Evolutionary conservation across 2,888 invertebrate species (phyloP).

Genomic region (Lasioglossum lativentre): DNA sequence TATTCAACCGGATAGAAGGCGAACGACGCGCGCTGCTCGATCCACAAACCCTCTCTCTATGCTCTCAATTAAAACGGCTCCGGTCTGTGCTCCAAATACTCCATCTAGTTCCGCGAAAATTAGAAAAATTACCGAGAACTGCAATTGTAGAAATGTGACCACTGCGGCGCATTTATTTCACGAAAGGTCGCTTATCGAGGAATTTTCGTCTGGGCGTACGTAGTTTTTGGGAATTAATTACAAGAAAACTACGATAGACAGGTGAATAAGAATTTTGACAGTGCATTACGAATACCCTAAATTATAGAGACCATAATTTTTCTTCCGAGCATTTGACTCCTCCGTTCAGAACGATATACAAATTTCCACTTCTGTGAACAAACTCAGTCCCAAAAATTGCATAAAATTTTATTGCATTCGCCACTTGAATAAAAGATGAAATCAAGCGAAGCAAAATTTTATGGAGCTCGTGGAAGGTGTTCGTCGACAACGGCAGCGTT

Average conservation of each 20-base stretch:
- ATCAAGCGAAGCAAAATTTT: neutral
- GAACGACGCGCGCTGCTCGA: slow-evolving; percentile 36
- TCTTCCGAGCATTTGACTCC: neutral
- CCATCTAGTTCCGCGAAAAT: neutral
- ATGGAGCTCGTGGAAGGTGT: neutral
- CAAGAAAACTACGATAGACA: neutral
- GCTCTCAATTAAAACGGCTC: slow-evolving; percentile 49
- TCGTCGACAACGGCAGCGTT: neutral
- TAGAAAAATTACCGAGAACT: neutral
- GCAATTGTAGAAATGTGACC: neutral
- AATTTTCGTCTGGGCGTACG: neutral
- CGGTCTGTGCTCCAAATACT: slow-evolving; percentile 13
- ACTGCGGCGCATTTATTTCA: neutral
- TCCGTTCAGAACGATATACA: too few relatives aligned
- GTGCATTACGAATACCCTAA: neutral
- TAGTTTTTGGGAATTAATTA: neutral
- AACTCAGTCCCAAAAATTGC: neutral
- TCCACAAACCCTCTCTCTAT: slow-evolving; percentile 10
- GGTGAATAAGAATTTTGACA: neutral
- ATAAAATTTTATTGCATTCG: neutral
- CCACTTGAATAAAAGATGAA: neutral
- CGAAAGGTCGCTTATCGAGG: neutral
- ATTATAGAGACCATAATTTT: neutral
- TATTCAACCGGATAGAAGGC: slow-evolving; percentile 51
- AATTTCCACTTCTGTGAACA: neutral